phyloP scores from a whole-genome alignment of 2,888 invertebrate genomes.

The Drosophila gaucha region DNA sequence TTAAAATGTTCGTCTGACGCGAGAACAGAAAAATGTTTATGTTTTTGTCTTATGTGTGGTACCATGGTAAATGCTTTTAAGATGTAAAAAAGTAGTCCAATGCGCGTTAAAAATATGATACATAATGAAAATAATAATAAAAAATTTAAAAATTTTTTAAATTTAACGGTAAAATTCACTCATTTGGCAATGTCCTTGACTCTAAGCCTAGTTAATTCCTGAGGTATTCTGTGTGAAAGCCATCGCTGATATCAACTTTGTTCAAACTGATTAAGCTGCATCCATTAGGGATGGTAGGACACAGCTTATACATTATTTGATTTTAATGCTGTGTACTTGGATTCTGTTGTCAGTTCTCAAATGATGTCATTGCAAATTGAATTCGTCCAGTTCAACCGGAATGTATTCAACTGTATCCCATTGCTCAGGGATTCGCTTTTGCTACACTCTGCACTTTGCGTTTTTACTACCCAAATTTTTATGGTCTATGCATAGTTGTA shows the following conservation, averaged over 20 bases:
- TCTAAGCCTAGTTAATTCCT: too few relatives aligned
- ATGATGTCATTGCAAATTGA: constrained; percentile 72
- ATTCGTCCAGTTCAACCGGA: constrained; percentile 65
- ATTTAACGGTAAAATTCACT: too few relatives aligned
- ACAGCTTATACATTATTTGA: constrained; percentile 1
- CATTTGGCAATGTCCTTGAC: too few relatives aligned
- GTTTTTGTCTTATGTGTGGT: constrained; percentile 33
- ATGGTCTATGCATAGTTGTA: constrained; percentile 69
- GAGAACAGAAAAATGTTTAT: constrained; percentile 37
- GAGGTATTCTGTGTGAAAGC: neutral
- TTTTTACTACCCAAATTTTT: constrained; percentile 68
- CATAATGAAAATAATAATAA: neutral
- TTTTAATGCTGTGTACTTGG: constrained; percentile 2
- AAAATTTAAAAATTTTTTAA: too few relatives aligned
- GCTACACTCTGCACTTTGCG: constrained; percentile 56
- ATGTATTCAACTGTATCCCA: constrained; percentile 54
- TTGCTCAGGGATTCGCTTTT: constrained; percentile 25
- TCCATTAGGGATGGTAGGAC: neutral
- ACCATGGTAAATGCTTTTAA: constrained; percentile 5
- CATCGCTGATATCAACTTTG: constrained; percentile 2
- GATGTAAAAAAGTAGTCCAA: constrained; percentile 1
- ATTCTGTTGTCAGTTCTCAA: constrained; percentile 24
- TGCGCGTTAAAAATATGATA: neutral
- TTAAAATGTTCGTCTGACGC: constrained; percentile 45
- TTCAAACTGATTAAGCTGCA: constrained; percentile 57